Evolutionary conservation across 2,888 invertebrate genomes (phyloP), one percentile per base, ranked within the genome.

Genomic region (Lucinisca nassula): DNA sequence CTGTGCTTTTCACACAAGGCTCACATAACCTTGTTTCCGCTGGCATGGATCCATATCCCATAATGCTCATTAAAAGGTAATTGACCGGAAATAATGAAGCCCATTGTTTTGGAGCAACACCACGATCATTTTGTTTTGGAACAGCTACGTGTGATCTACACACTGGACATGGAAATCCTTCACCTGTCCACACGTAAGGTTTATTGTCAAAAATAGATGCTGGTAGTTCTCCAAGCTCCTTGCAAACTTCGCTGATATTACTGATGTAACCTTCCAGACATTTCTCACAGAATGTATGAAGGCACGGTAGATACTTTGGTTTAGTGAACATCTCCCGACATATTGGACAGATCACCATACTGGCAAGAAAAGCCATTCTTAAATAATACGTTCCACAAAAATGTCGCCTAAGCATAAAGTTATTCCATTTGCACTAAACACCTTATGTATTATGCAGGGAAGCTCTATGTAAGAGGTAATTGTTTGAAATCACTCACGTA

Each of bases 161-260:
- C 1, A 88, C 90, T 4, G 90, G 90, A 45, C 90, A 90, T 17
- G 90, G 90, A 74, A 90, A 88, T 27, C 90, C 90, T 24, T 90
- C 88, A 0, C 90, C 90, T 0, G 90, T 88, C 90, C 90, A 90
- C 14, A 88, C 81, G 37, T 87, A 90, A 2, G 90, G 90, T 49
- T 87, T 87, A 32, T 83, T 85, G 67, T 90, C 90, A 76, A 90
- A 90, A 21, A 90, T 85, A 32, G 90, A 90, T 1, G 90, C 90
- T 17, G 90, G 88, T 30, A 90, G 88, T 49, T 87, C 61, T 8
- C 82, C 72, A 12, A 86, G 84, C 1, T 84, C 74, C 35, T 88
- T 86, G 45, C 90, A 88, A 49, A 90, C 88, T 10, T 85, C 74
- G 32, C 84, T 80, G 37, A 90, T 83, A 37, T 88, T 90, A 17